Percentiles rank a stretch among this genome's conserved stretches.
These are phyloP conservation scores for Erebia palarica DNA, from an alignment of 2,888 invertebrate genomes.

Conservation along the genomic window DNA sequence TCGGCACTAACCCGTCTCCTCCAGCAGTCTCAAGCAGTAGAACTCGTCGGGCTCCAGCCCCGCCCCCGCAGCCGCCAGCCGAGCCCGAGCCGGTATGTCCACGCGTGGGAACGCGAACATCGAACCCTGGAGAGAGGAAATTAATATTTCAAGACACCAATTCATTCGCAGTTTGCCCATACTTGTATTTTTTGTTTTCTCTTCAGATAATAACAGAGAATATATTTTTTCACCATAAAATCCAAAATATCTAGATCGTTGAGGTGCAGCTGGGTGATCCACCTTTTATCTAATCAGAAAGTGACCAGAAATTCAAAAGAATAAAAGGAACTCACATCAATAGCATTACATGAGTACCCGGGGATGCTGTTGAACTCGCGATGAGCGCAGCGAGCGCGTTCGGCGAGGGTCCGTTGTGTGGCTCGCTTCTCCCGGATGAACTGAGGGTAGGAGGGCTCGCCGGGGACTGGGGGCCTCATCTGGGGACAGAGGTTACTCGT, in stretches of 20 bases:
- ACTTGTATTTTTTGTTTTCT: no score
- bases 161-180: no score
- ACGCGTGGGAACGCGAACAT: constrained; percentile 96
- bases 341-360: constrained; percentile 88
- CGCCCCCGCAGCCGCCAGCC: constrained; percentile 85
- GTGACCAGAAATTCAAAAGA: not conserved
- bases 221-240: no score
- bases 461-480: constrained; percentile 82
- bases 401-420: constrained; percentile 83
- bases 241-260: no score
- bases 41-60: constrained; percentile 88
- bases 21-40: constrained; percentile 91
- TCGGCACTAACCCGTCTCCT: constrained; percentile 80
- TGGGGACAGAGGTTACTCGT: not conserved
- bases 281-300: not conserved
- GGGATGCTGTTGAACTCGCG: constrained; percentile 85
- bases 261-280: no score
- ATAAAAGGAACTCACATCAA: constrained; percentile 53
- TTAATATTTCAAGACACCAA: not conserved
- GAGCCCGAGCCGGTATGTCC: constrained; percentile 87
- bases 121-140: constrained; percentile 83
- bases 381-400: constrained; percentile 84
- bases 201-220: no score
- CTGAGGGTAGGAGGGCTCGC: constrained; percentile 86
- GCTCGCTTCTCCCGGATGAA: constrained; percentile 83